Evolutionary conservation across 2,888 invertebrate species (phyloP).

Genomic region (Serrognathus titanus): DNA sequence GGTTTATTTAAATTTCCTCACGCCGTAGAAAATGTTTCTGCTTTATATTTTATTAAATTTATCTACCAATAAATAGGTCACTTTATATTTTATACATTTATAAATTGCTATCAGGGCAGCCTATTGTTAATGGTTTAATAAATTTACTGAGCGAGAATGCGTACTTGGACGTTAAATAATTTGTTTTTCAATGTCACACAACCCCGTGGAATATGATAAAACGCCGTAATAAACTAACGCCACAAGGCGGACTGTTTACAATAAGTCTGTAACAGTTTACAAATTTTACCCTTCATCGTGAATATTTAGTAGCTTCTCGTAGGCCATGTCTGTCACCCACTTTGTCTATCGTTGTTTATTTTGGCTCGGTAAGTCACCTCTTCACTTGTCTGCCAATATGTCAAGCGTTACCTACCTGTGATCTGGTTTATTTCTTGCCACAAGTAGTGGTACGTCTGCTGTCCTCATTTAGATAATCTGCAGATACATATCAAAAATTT

Average conservation of each 20-base stretch:
- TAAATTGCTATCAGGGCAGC: background rate
- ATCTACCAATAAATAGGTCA: constrained; percentile 2
- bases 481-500: constrained; percentile 7
- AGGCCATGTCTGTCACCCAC: constrained; percentile 32
- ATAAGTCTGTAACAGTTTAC: constrained; percentile 37
- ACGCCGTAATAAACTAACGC: constrained; percentile 38
- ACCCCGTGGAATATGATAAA: constrained; percentile 1
- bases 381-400: constrained; percentile 32
- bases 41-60: constrained; percentile 4
- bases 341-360: constrained; percentile 30
- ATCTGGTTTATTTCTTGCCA: constrained; percentile 26
- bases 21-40: constrained; percentile 8
- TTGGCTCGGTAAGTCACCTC: constrained; percentile 27
- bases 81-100: background rate
- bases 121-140: too few relatives aligned
- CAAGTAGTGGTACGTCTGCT: constrained; percentile 17
- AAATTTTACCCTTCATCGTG: constrained; percentile 26
- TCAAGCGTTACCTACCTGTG: constrained; percentile 24
- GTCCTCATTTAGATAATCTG: constrained; percentile 10
- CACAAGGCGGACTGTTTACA: constrained; percentile 39
- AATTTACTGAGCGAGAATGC: too few relatives aligned
- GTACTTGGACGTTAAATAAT: too few relatives aligned
- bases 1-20: constrained; percentile 10
- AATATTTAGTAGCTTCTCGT: constrained; percentile 24
- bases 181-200: background rate